A percentile compares a stretch with the other conserved stretches of the same genome.
Evolutionary conservation across 2,888 invertebrate species (phyloP).

Genomic region (Thyatira batis): DNA sequence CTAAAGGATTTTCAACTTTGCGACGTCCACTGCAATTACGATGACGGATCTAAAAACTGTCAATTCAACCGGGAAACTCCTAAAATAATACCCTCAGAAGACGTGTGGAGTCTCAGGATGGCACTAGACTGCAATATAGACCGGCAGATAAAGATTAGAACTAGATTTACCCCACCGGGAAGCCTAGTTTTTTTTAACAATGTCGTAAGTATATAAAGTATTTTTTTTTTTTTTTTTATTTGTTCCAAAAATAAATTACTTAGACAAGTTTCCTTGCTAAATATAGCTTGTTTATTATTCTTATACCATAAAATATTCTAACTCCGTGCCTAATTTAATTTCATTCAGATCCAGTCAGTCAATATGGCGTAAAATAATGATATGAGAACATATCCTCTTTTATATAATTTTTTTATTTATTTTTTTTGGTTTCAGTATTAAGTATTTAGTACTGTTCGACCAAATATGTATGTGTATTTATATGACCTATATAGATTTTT

Average conservation of each 20-base stretch:
- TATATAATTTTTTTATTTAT: no score
- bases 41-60: slow-evolving; percentile 45
- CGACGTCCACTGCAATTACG: slow-evolving; percentile 58
- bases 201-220: slow-evolving; percentile 8
- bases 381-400: no score
- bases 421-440: no score
- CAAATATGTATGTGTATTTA: no score
- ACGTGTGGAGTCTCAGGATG: slow-evolving; percentile 57
- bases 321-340: no score
- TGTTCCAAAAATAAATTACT: no score
- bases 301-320: no score
- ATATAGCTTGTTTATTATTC: background rate
- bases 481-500: no score
- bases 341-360: no score
- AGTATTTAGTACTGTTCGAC: no score
- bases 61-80: slow-evolving; percentile 50
- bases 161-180: slow-evolving; percentile 45
- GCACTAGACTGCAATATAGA: slow-evolving; percentile 65
- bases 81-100: slow-evolving; percentile 43
- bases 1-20: slow-evolving; percentile 68
- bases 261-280: no score
- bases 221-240: slow-evolving; percentile 11
- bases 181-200: slow-evolving; percentile 32
- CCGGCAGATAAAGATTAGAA: slow-evolving; percentile 53
- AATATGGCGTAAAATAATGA: no score